A percentile compares a stretch with the other conserved stretches of the same genome.
Conservation (phyloP, 2,888 invertebrate species). For the Epinotia nisella region DNA sequence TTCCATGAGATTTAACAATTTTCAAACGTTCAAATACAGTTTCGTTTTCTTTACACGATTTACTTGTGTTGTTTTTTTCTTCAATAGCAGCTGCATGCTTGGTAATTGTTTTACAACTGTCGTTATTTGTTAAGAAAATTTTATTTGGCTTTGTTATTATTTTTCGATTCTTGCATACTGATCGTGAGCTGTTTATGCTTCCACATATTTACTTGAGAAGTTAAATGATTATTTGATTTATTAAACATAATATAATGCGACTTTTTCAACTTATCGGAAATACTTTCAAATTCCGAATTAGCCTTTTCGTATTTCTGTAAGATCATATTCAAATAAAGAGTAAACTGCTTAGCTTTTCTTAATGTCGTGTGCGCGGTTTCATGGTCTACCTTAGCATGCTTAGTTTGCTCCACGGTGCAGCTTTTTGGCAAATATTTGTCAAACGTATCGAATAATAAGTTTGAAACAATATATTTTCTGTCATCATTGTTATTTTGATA, state of each 20-base stretch:
- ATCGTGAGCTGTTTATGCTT: neutral
- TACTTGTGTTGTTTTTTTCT: neutral
- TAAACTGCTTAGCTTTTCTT: constrained; percentile 6
- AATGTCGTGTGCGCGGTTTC: neutral
- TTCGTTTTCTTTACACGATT: neutral
- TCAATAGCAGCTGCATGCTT: neutral
- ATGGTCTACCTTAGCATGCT: neutral
- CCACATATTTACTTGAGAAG: neutral
- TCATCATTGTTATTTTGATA: neutral
- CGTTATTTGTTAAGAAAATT: neutral
- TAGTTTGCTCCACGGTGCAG: neutral
- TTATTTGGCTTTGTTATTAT: neutral
- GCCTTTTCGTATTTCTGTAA: constrained; percentile 12
- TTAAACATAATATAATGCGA: neutral
- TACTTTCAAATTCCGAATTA: constrained; percentile 9
- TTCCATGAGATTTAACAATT: neutral
- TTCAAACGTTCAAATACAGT: neutral
- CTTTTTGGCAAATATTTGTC: constrained; percentile 3
- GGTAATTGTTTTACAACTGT: neutral
- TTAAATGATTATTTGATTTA: neutral
- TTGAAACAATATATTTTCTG: neutral
- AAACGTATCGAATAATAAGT: constrained; percentile 3
- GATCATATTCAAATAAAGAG: constrained; percentile 3
- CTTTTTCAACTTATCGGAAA: neutral
- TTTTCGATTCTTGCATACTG: neutral